Base-by-base conservation (phyloP, 2,888 invertebrate species). In the Drosophila prolongata region DNA sequence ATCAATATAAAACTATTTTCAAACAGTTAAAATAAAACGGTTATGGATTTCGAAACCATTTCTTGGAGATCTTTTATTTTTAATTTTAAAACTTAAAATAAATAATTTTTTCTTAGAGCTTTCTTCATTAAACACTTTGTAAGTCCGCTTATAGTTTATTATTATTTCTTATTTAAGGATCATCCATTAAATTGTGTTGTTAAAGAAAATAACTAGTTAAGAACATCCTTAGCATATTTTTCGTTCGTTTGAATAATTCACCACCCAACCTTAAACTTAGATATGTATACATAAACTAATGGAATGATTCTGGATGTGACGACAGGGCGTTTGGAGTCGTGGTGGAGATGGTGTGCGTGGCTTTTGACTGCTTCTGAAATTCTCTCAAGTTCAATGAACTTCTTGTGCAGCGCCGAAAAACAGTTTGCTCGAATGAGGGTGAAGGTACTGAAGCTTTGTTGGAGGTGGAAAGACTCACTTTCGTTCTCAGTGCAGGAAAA, bases 341-440 rank as follows among this genome's bases (percentile, higher is more conserved):
- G 43, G 40, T 30, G 46, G 38, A 38, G 59, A 40, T 37, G 11
- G 16, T 30, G 37, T 38, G 65, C 34, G 56, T 52, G 52, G 66
- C 59, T 65, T 62, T 62, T 37, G 30, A 27, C 62, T 61, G 68
- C 77, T 74, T 84, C 76, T 80, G 74, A 76, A 47, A 62, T 55
- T 62, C 55, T 60, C 52, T 40, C 47, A 74, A 71, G 84, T 84
- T 84, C 84, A 84, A 68, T 76, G 88, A 84, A 89, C 81, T 85
- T 76, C 80, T 64, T 75, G 54, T 56, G 58, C 64, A 71, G 57
- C 66, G 79, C 76, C 84, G 80, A 78, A 75, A 67, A 67, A 70
- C 44, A 65, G 74, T 69, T 62, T 56, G 46, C 14, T 27, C 43
- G 13, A 43, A 50, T 19, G 42, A 53, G 59, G 55, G 43, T 40